Base-by-base conservation (phyloP, 2,888 invertebrate species). In the Melipona beecheii region DNA sequence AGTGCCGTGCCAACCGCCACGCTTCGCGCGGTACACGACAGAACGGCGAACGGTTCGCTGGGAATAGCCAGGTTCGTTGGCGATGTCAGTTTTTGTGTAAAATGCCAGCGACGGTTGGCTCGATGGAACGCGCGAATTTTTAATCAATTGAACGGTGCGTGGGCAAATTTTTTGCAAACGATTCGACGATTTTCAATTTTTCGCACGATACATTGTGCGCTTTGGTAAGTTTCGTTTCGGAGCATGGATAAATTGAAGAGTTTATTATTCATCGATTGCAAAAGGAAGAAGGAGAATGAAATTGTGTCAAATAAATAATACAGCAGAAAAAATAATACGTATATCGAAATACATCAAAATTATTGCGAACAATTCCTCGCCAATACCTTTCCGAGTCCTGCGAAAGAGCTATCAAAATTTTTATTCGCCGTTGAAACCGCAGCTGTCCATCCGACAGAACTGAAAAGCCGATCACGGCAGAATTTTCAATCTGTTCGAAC, bases 111-210 rank as follows among this genome's bases (percentile, higher is more conserved):
- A 43, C 43, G 11, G 43, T 9, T 9, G 43, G 43, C 43, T 9
- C 43, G 43, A 43, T 43, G 9, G 43, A 43, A 66, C 73, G 79
- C 73, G 79, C 76, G 83, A 87, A 85, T 87, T 87, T 89, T 87
- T 89, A 89, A 89, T 89, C 89, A 84, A 70, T 76, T 62, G 86
- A 77, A 86, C 87, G 79, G 81, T 81, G 52, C 58, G 74, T 56
- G 50, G 49, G 58, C 66, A 58, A 49, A 56, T 71, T 75, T 70
- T 21, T 43, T 24, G 13, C 21, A 64, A n/a, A n/a, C n/a, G n/a
- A 31, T 19, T 62, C 4, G 27, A 27, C 31, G 31, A 27, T 19
- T 19, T 62, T 27, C 6, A 19, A 31, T 0, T 31, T 62, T 21
- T 5, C 2, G 0, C 3, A 1, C 11, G 13, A 2, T 13, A 4